Percentiles rank a stretch among this genome's conserved stretches.
These are phyloP conservation scores for Zoanthus solanderi DNA, from an alignment of 92 coral and sea anemone genomes.

Conservation along the genomic window DNA sequence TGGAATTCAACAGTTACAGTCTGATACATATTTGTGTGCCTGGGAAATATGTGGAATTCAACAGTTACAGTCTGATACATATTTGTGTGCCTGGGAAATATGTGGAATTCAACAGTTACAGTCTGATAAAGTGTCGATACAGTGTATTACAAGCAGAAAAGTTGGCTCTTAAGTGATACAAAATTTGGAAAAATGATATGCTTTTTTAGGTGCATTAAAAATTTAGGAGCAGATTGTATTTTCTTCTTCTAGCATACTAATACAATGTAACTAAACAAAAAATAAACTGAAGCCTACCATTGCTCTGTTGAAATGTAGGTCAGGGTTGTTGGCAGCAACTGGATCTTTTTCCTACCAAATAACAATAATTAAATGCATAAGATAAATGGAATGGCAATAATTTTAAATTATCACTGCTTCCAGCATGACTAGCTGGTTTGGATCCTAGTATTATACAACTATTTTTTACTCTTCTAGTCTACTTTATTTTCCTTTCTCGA, in stretches of 20 bases:
- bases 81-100: background rate
- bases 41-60: conserved; percentile 9
- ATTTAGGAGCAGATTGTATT: too few species aligned
- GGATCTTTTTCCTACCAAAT: conserved; percentile 85
- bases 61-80: background rate
- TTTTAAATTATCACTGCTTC: too few species aligned
- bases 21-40: conserved; percentile 44
- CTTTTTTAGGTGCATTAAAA: too few species aligned
- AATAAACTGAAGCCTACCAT: conserved; percentile 73
- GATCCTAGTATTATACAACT: too few species aligned
- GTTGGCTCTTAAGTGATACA: too few species aligned
- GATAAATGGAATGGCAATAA: background rate
- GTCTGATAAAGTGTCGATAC: too few species aligned
- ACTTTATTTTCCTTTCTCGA: too few species aligned
- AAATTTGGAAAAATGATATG: too few species aligned
- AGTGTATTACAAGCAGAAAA: too few species aligned
- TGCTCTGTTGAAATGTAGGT: conserved; percentile 95
- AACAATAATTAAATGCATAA: background rate
- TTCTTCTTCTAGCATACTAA: too few species aligned
- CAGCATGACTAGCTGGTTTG: too few species aligned
- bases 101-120: background rate
- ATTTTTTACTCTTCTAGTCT: too few species aligned
- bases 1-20: background rate
- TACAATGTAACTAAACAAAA: background rate
- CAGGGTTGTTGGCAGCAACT: conserved; percentile 89